Evolutionary conservation across 2,797 vertebrate genomes (phyloP).

Genomic region (Neosalanx taihuensis): DNA sequence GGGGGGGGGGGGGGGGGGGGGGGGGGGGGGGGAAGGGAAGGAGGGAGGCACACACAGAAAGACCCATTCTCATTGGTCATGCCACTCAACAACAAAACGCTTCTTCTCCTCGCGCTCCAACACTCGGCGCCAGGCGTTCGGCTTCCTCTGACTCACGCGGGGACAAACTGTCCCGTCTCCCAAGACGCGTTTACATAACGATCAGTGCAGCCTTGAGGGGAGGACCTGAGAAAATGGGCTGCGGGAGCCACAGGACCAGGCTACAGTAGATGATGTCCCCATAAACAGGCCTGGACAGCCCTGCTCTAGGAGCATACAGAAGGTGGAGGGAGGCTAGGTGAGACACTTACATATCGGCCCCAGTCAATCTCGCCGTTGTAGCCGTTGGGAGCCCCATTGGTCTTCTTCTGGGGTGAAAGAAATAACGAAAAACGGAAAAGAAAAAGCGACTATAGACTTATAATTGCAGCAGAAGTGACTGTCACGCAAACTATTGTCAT

Average conservation of each 20-base stretch:
- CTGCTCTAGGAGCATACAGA: constrained; percentile 6
- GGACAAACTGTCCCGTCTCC: background rate
- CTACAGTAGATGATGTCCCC: too few species aligned
- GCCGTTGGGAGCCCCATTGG: constrained; percentile 94
- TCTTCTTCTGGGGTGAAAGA: constrained; percentile 83
- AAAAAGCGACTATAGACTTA: too few species aligned
- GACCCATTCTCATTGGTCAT: background rate
- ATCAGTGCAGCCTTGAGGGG: background rate
- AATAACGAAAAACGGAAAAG: constrained; percentile 20
- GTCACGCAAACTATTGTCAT: too few species aligned
- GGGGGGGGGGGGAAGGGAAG: constrained; percentile 10
- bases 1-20: background rate
- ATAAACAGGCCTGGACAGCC: background rate
- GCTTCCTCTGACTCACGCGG: background rate
- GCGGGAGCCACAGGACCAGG: too few species aligned
- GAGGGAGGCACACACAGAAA: background rate
- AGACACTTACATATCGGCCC: constrained; percentile 94
- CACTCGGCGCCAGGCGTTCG: too few species aligned
- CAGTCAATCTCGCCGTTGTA: constrained; percentile 98
- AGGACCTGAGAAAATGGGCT: background rate
- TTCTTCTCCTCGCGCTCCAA: background rate
- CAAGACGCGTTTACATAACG: constrained; percentile 17
- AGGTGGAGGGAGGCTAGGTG: background rate
- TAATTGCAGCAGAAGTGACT: background rate
- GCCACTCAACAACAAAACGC: background rate